Conservation (phyloP, 2,797 vertebrate genomes). For the Cetoscarus ocellatus region DNA sequence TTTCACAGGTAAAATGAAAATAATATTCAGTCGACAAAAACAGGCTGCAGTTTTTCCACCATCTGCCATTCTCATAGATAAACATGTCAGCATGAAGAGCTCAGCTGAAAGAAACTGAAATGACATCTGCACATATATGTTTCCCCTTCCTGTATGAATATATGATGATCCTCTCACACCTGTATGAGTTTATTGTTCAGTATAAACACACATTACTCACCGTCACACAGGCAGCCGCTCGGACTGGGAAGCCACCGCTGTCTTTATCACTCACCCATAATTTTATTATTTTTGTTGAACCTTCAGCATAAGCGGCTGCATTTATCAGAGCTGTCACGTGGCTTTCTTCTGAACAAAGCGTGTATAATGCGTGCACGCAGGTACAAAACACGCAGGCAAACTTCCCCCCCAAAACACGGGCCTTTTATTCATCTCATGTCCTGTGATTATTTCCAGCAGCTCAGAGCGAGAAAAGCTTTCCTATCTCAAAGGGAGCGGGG, state of each 20-base stretch:
- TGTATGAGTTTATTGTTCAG: slow-evolving; percentile 13
- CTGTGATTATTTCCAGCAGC: slow-evolving; percentile 76
- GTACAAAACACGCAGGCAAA: slow-evolving; percentile 49
- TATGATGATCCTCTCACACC: slow-evolving; percentile 32
- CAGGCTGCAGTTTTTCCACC: too few species aligned
- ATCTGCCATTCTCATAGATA: too few species aligned
- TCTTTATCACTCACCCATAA: slow-evolving; percentile 46
- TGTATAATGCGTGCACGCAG: slow-evolving; percentile 21
- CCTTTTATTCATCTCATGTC: slow-evolving; percentile 68
- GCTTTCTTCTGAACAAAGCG: slow-evolving; percentile 27
- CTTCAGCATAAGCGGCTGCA: slow-evolving; percentile 13
- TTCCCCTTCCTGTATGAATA: slow-evolving; percentile 33
- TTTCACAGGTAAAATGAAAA: too few species aligned
- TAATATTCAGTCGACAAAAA: too few species aligned
- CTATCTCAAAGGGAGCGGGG: slow-evolving; percentile 71
- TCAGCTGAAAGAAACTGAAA: slow-evolving; percentile 20
- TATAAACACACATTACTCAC: slow-evolving; percentile 51
- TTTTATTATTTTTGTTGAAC: slow-evolving; percentile 49
- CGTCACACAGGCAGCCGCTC: slow-evolving; percentile 23
- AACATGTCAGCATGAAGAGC: slow-evolving; percentile 7
- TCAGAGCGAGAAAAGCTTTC: slow-evolving; percentile 54
- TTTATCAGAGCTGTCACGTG: slow-evolving; percentile 50
- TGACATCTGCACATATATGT: slow-evolving; percentile 41
- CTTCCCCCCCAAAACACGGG: slow-evolving; percentile 44
- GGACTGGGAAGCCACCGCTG: slow-evolving; percentile 34